Conservation (phyloP, 2,888 invertebrate genomes). For the Amitus sp. region DNA sequence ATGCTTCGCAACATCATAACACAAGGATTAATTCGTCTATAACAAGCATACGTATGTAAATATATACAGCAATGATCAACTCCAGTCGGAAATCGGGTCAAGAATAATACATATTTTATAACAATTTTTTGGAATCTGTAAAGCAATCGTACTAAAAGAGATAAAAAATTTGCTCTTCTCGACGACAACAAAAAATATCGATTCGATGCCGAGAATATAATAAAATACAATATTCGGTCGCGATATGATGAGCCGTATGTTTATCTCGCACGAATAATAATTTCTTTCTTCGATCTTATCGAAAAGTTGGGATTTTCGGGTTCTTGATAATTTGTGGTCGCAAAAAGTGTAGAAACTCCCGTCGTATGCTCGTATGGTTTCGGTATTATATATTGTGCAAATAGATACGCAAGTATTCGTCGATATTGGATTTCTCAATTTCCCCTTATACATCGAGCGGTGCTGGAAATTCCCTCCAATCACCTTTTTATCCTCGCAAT, state of each 20-base stretch:
- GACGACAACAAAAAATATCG: no score
- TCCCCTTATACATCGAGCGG: neutral
- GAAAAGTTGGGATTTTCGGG: neutral
- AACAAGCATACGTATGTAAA: neutral
- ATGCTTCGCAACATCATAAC: neutral
- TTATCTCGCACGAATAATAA: neutral
- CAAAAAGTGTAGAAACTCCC: neutral
- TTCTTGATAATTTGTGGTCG: neutral
- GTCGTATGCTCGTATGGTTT: conserved; percentile 1
- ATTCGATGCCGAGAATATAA: no score
- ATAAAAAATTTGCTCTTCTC: no score
- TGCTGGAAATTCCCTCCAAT: neutral
- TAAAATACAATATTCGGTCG: no score
- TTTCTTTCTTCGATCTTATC: neutral
- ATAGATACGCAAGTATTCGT: neutral
- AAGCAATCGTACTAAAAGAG: no score
- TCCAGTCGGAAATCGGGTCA: no score
- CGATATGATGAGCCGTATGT: no score
- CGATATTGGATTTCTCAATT: conserved; percentile 1
- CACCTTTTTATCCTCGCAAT: neutral
- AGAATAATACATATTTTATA: no score
- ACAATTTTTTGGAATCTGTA: no score
- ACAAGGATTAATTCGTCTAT: neutral
- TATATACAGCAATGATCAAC: no score
- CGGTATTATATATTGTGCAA: conserved; percentile 3